These are phyloP conservation scores for Meandrina meandrites DNA, from an alignment of 92 coral and sea anemone species.

Conservation along the genomic window DNA sequence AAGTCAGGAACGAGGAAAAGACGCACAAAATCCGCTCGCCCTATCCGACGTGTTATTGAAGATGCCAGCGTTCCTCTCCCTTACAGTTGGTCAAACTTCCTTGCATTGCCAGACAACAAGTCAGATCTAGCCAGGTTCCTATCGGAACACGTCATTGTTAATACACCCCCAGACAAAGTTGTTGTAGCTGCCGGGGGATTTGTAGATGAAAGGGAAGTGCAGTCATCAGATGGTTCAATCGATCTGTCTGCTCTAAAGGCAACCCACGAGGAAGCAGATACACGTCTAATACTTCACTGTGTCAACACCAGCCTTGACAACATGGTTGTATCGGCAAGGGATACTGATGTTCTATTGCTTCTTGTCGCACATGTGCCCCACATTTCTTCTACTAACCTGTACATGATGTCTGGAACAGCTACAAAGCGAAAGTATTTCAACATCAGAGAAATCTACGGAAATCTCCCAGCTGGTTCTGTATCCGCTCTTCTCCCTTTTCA, in stretches of 20 bases:
- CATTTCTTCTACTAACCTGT: constrained; percentile 45
- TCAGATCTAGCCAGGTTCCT: constrained; percentile 68
- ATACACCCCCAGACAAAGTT: constrained; percentile 53
- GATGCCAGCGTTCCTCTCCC: constrained; percentile 59
- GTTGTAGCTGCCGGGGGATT: constrained; percentile 60
- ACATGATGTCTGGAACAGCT: constrained; percentile 72
- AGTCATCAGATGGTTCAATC: constrained; percentile 38
- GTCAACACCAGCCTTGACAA: constrained; percentile 46
- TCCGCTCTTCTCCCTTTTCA: constrained; percentile 65
- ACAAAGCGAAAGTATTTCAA: constrained; percentile 57
- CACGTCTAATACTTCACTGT: constrained; percentile 45
- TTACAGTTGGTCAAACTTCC: constrained; percentile 58
- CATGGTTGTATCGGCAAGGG: constrained; percentile 50
- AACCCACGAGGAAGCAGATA: constrained; percentile 60
- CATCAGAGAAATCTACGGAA: constrained; percentile 45
- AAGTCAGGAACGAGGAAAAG: constrained; percentile 64
- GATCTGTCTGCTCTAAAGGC: constrained; percentile 44
- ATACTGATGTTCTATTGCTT: constrained; percentile 62
- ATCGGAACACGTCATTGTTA: constrained; percentile 37
- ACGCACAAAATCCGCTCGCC: constrained; percentile 45
- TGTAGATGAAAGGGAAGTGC: constrained; percentile 50
- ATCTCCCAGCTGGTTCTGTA: constrained; percentile 38
- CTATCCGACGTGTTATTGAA: constrained; percentile 66
- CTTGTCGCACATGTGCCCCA: constrained; percentile 56
- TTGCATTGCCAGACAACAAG: constrained; percentile 71